phyloP scores from a whole-genome alignment of 2,888 invertebrate species.

The Phyllotreta striolata region DNA sequence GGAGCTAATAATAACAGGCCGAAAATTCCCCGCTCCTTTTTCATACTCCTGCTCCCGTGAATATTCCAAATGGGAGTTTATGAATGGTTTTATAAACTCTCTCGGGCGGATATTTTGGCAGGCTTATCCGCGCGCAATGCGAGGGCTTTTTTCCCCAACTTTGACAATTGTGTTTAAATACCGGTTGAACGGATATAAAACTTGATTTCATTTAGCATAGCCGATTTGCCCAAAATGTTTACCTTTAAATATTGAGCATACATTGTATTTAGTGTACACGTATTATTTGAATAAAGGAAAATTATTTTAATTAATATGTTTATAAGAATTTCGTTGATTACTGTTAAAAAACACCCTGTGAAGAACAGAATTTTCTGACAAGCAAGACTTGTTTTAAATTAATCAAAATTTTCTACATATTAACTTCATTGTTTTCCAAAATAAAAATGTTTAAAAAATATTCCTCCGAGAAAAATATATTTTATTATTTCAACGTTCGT shows the following conservation, averaged over 20 bases:
- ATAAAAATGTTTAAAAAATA: too few species aligned
- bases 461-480: too few species aligned
- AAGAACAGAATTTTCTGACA: too few species aligned
- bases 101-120: conserved; percentile 9
- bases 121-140: conserved; percentile 1
- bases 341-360: too few species aligned
- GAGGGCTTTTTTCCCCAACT: conserved; percentile 4
- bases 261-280: too few species aligned
- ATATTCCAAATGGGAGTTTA: conserved; percentile 9
- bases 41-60: conserved; percentile 8
- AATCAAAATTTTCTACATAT: too few species aligned
- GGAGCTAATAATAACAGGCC: conserved; percentile 4
- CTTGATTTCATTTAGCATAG: background rate
- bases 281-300: too few species aligned
- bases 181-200: conserved; percentile 5
- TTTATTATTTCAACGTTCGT: too few species aligned
- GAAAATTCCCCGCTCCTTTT: conserved; percentile 1
- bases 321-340: too few species aligned
- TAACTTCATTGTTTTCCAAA: too few species aligned
- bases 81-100: conserved; percentile 15
- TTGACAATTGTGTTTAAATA: conserved; percentile 11
- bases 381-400: too few species aligned
- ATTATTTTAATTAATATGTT: too few species aligned
- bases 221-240: conserved; percentile 5
- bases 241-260: background rate